phyloP scores from a whole-genome alignment of 2,888 invertebrate species.

The Cataglyphis albicans region DNA sequence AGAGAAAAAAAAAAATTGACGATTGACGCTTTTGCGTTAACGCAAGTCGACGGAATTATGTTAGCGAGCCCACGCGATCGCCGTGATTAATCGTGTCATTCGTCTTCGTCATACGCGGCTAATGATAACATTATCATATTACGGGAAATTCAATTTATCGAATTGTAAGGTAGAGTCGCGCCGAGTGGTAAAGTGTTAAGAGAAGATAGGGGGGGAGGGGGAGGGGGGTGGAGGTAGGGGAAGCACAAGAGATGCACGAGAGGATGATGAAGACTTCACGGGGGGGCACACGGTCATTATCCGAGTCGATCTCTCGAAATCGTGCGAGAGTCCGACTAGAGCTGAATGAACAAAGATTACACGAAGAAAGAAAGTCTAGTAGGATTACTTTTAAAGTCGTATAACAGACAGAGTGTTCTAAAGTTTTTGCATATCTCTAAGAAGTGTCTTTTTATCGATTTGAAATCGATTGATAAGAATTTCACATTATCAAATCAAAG shows the following conservation, averaged over 20 bases:
- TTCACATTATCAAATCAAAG: not conserved
- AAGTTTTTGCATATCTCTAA: not conserved
- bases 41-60: slow-evolving; percentile 64
- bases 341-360: slow-evolving; percentile 42
- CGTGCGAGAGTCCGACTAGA: slow-evolving; percentile 61
- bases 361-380: slow-evolving; percentile 28
- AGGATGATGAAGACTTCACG: slow-evolving; percentile 69
- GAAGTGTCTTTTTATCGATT: not conserved
- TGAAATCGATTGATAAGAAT: slow-evolving; percentile 2
- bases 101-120: slow-evolving; percentile 66
- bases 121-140: slow-evolving; percentile 74
- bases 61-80: slow-evolving; percentile 63
- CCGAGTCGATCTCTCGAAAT: slow-evolving; percentile 65
- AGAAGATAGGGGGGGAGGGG: no score
- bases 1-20: slow-evolving; percentile 47
- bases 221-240: no score
- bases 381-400: slow-evolving; percentile 5
- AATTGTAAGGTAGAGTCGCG: slow-evolving; percentile 53
- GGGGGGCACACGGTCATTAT: slow-evolving; percentile 70
- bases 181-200: slow-evolving; percentile 49
- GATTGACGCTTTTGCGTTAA: slow-evolving; percentile 67
- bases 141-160: slow-evolving; percentile 73
- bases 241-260: slow-evolving; percentile 24
- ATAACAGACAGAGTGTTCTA: not conserved
- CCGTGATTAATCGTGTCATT: slow-evolving; percentile 73